A percentile compares a stretch with the other conserved stretches of the same genome.
Conservation (phyloP, 2,113 vertebrate genomes). For the Diglossa brunneiventris region DNA sequence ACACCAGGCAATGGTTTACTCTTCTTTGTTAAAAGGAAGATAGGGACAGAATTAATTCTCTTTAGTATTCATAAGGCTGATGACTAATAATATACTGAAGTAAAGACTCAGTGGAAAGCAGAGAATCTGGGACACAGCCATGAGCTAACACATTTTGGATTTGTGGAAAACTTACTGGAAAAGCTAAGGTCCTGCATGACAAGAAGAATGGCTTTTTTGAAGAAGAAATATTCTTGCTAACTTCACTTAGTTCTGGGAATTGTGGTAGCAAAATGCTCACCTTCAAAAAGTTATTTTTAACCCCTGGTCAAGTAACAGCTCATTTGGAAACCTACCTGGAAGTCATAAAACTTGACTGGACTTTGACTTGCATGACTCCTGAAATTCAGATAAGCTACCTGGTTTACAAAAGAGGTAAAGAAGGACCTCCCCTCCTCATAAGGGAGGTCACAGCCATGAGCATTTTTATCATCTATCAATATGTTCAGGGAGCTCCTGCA, state of each 20-base stretch:
- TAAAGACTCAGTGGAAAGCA: neutral
- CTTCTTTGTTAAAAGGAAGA: neutral
- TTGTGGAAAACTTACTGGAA: neutral
- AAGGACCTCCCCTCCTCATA: neutral
- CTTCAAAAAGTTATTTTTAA: neutral
- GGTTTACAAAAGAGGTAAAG: neutral
- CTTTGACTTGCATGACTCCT: neutral
- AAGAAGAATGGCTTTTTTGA: neutral
- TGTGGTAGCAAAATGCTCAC: accelerated
- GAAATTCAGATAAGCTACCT: neutral
- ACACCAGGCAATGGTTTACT: neutral
- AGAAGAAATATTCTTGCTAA: neutral
- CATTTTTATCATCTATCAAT: neutral
- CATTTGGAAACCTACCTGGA: neutral
- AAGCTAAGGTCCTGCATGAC: neutral
- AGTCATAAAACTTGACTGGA: neutral
- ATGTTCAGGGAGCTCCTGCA: neutral
- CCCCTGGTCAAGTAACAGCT: neutral
- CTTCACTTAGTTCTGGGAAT: neutral
- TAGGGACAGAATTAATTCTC: neutral
- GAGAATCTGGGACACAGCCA: neutral
- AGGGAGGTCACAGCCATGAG: neutral
- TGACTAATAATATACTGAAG: neutral
- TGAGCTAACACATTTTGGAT: neutral
- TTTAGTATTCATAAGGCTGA: neutral